Conservation (phyloP, 1,140 invertebrate genomes). For the Xylocopa sonorina region DNA sequence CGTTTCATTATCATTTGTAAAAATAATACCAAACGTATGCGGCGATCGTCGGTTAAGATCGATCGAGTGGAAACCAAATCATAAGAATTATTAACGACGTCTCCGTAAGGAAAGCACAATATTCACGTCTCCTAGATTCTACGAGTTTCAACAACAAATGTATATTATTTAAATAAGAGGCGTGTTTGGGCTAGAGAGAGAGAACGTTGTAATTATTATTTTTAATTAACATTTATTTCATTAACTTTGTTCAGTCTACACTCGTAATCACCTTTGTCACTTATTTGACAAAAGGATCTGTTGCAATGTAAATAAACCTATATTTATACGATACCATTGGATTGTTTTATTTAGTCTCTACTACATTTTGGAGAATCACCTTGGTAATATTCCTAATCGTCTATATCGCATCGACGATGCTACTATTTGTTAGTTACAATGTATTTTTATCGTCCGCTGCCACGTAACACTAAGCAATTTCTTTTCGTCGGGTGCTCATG, state of each 20-base stretch:
- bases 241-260: conserved; percentile 75
- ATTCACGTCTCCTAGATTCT: conserved; percentile 59
- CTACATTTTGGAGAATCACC: not conserved
- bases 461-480: conserved; percentile 61
- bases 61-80: conserved; percentile 52
- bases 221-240: conserved; percentile 75
- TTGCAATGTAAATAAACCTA: conserved; percentile 83
- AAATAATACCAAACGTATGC: conserved; percentile 53
- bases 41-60: conserved; percentile 41
- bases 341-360: not conserved
- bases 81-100: conserved; percentile 50
- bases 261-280: conserved; percentile 73
- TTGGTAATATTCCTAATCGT: not conserved
- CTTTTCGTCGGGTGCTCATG: conserved; percentile 56
- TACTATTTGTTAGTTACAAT: conserved; percentile 30
- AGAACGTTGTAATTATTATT: conserved; percentile 79
- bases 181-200: conserved; percentile 68
- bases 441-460: conserved; percentile 61
- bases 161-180: conserved; percentile 66
- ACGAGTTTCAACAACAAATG: conserved; percentile 53
- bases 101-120: conserved; percentile 57
- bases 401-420: not conserved
- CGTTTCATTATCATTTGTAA: conserved; percentile 63
- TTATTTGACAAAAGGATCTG: conserved; percentile 75
- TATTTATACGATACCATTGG: conserved; percentile 76